Evolutionary conservation across 2,888 invertebrate genomes (phyloP), one percentile per base, ranked within the genome.

Genomic region (Phalangium opilio): DNA sequence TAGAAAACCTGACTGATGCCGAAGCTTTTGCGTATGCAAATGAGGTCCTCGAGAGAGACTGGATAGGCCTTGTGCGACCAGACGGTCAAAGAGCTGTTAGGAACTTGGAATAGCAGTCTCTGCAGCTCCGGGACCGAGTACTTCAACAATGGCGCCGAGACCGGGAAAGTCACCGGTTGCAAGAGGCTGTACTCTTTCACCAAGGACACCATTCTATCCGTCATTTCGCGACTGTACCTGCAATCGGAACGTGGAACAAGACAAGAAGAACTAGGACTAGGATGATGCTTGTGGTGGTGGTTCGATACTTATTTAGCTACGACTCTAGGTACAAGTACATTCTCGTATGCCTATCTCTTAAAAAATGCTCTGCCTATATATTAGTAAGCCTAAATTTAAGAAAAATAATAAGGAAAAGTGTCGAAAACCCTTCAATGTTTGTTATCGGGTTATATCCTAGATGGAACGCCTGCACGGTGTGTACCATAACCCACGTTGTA

Each of bases 151-250:
- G 53, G 48, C 15, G 56, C 57, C 38, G 51, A 53, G 1, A 58
- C 53, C 2, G 58, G 56, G 40, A 58, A 58, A 41, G 56, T 57
- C 10, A 58, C 49, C 7, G 58, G 58, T 46, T 58, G 58, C 49
- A 53, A 51, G 36, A 58, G 48, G 19, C 53, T 57, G 42, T 58
- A 58, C 44, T 58, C 58, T 33, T 57, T 57, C 20, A 58, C 57
- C 20, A 58, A 44, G 10, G 53, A 52, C 19, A 55, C 50, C 58
- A 58, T 58, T 12, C 55, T 54, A 34, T 58, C 58, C 12, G 55
- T 48, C 44, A 53, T 51, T 35, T 57, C 57, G n/a, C 56, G 46
- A 3, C 55, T 52, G 38, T 55, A 57, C 36, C 53, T 51, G 17
- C 10, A 33, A 14, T 15, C 21, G 8, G 12, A 27, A 27, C 27